These are phyloP conservation scores for Palythoa caribaeorum DNA, from an alignment of 92 coral and sea anemone species.

Conservation along the genomic window DNA sequence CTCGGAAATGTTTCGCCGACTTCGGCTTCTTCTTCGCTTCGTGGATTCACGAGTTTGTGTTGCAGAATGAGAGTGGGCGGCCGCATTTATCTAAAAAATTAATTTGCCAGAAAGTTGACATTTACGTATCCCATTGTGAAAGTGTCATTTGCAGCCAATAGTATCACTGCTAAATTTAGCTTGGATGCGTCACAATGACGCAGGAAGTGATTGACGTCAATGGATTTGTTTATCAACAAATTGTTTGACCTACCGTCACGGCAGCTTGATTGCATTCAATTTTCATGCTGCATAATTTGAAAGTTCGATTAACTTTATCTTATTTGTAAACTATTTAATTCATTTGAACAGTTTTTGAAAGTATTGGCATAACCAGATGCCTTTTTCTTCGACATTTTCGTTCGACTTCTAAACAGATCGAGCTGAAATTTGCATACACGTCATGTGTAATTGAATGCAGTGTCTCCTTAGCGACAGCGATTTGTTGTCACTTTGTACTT, in stretches of 20 bases:
- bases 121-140: conserved; percentile 69
- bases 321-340: conserved; percentile 1
- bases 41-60: conserved; percentile 91
- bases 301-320: conserved; percentile 1
- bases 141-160: conserved; percentile 67
- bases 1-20: conserved; percentile 42
- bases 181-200: conserved; percentile 41
- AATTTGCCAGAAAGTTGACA: neutral
- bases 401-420: neutral
- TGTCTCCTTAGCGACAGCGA: conserved; percentile 7
- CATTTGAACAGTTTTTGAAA: neutral
- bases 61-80: conserved; percentile 91
- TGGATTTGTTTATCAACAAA: conserved; percentile 84
- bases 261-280: conserved; percentile 19
- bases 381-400: neutral
- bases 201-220: conserved; percentile 41
- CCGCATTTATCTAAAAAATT: conserved; percentile 81
- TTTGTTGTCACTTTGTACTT: neutral
- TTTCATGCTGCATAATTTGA: conserved; percentile 15
- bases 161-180: conserved; percentile 68
- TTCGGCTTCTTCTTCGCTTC: conserved; percentile 86
- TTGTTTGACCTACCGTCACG: conserved; percentile 68
- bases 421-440: conserved; percentile 46
- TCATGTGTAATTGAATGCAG: conserved; percentile 2
- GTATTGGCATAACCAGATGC: neutral